Conservation (phyloP, 2,797 vertebrate genomes). For the Meda fulgida region DNA sequence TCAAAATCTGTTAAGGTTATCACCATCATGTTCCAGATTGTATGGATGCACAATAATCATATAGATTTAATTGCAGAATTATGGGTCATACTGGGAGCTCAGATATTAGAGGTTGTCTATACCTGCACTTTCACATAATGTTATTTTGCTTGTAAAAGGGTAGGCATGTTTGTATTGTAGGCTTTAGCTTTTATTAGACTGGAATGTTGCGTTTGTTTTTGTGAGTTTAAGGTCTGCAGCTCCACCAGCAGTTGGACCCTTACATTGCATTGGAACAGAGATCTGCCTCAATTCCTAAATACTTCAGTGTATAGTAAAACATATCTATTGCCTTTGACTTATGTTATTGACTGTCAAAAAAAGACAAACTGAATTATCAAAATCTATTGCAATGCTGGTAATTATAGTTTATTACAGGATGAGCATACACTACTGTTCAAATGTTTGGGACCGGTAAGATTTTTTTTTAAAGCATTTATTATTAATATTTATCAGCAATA, state of each 20-base stretch:
- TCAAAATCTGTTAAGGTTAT: constrained; percentile 22
- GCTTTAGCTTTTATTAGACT: constrained; percentile 54
- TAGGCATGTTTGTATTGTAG: constrained; percentile 57
- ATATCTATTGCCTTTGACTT: not conserved
- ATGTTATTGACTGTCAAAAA: not conserved
- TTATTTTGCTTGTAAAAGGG: constrained; percentile 25
- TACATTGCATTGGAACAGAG: constrained; percentile 68
- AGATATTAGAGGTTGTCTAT: not conserved
- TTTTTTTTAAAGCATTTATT: not conserved
- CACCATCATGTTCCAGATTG: constrained; percentile 27
- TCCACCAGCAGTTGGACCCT: constrained; percentile 76
- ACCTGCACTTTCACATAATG: not conserved
- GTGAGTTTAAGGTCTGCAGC: constrained; percentile 75
- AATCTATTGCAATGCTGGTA: not conserved
- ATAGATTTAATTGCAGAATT: not conserved
- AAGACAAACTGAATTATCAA: not conserved
- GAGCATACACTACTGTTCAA: not conserved
- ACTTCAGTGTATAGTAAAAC: constrained; percentile 31
- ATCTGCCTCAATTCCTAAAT: constrained; percentile 2
- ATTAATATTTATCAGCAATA: not conserved
- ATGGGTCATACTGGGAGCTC: not conserved
- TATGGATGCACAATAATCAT: not conserved
- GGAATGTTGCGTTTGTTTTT: not conserved
- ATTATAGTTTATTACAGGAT: not conserved
- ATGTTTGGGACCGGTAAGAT: not conserved